Evolutionary conservation across 1,140 invertebrate species (phyloP).

Genomic region (Drosophila sturtevanti): DNA sequence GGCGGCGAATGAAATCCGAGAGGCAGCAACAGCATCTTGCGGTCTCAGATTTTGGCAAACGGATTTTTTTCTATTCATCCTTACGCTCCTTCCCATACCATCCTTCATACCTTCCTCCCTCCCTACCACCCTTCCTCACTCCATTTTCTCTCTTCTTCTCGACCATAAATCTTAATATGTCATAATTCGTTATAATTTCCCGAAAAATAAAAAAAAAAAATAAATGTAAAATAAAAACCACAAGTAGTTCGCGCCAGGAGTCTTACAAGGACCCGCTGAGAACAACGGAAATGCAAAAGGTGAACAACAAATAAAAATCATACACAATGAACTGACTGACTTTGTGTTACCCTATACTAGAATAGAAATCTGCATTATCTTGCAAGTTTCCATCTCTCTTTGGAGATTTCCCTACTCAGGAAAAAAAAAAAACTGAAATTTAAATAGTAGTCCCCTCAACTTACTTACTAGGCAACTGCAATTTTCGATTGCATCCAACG

Average conservation of each 20-base stretch:
- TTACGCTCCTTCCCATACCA: background rate
- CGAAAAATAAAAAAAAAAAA: constrained; percentile 16
- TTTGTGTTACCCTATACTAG: background rate
- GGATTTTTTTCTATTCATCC: constrained; percentile 23
- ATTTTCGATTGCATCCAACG: background rate
- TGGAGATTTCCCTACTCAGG: no score
- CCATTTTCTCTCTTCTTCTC: background rate
- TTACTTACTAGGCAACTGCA: no score
- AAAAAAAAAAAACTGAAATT: no score
- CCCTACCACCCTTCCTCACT: background rate
- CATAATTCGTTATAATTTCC: constrained; percentile 77
- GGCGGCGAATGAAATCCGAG: constrained; percentile 64
- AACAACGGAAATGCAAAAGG: constrained; percentile 20
- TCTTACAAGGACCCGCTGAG: constrained; percentile 51
- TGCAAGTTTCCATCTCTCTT: no score
- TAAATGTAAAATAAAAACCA: constrained; percentile 30
- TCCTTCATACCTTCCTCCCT: background rate
- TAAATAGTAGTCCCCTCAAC: no score
- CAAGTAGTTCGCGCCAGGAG: constrained; percentile 62
- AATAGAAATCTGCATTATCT: no score
- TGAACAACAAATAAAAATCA: background rate
- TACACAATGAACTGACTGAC: no score
- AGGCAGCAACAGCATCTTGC: constrained; percentile 48
- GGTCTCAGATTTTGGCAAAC: constrained; percentile 52
- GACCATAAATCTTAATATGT: constrained; percentile 76